phyloP scores from a whole-genome alignment of 2,888 invertebrate genomes.

The Anorthoa munda region DNA sequence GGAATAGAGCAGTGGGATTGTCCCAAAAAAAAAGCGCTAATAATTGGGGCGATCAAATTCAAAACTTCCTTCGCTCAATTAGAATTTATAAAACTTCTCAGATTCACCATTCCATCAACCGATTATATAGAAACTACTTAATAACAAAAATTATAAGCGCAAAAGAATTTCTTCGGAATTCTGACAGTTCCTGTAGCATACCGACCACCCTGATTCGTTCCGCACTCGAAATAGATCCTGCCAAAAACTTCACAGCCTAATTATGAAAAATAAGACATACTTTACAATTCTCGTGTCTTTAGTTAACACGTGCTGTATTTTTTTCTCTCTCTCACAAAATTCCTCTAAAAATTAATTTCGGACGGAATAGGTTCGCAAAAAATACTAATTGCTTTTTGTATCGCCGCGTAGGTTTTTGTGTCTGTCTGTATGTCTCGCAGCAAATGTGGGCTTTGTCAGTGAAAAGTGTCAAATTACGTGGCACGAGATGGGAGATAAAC shows the following conservation, averaged over 20 bases:
- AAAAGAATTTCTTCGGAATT: constrained; percentile 46
- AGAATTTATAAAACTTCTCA: background rate
- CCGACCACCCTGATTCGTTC: constrained; percentile 82
- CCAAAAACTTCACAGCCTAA: constrained; percentile 86
- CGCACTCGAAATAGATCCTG: constrained; percentile 70
- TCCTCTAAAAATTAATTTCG: constrained; percentile 88
- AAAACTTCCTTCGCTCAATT: background rate
- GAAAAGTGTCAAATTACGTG: constrained; percentile 91
- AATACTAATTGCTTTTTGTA: constrained; percentile 90
- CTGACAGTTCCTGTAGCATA: constrained; percentile 66
- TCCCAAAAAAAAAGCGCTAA: too few relatives aligned
- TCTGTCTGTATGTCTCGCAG: constrained; percentile 79
- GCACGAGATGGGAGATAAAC: constrained; percentile 88
- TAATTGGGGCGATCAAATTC: background rate
- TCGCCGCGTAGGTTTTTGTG: constrained; percentile 82
- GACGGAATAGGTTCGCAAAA: constrained; percentile 83
- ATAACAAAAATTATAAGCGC: constrained; percentile 35
- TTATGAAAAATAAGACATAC: constrained; percentile 90
- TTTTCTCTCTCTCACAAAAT: constrained; percentile 72
- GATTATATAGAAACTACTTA: constrained; percentile 41
- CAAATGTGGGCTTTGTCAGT: constrained; percentile 90
- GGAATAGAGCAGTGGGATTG: too few relatives aligned
- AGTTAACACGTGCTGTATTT: constrained; percentile 87
- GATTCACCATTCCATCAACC: background rate
- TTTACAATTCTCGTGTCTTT: constrained; percentile 82